Percentiles rank a stretch among this genome's conserved stretches.
Conservation (phyloP, 1,140 invertebrate species). For the Bombus turneri region DNA sequence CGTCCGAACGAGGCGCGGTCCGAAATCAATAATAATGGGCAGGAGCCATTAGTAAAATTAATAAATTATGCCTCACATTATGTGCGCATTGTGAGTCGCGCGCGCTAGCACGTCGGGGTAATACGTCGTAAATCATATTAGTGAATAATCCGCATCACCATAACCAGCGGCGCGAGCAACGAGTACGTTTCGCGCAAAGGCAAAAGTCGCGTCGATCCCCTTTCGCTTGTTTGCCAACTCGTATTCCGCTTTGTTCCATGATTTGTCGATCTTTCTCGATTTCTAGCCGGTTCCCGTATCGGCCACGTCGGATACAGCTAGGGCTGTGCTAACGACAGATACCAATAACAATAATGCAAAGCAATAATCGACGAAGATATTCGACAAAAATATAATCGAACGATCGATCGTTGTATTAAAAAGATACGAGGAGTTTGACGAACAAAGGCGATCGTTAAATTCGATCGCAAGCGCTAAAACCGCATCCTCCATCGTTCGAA, state of each 20-base stretch:
- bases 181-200: conserved; percentile 60
- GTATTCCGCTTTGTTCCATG: neutral
- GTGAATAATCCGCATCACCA: conserved; percentile 83
- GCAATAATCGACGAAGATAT: neutral
- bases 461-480: neutral
- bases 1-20: conserved; percentile 78
- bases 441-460: neutral
- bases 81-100: conserved; percentile 81
- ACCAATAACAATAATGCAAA: neutral
- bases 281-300: neutral
- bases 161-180: conserved; percentile 72
- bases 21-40: conserved; percentile 83
- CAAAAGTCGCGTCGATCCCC: conserved; percentile 63
- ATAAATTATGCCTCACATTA: conserved; percentile 83
- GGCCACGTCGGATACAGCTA: neutral
- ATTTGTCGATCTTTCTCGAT: neutral
- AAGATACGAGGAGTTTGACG: neutral
- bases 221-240: neutral
- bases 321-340: neutral
- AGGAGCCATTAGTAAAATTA: conserved; percentile 84
- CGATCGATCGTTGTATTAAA: neutral
- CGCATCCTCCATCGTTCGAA: neutral
- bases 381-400: neutral
- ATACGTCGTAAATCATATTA: conserved; percentile 83
- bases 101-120: conserved; percentile 73